Base-by-base conservation (phyloP, 2,113 vertebrate species). In the Diphyllodes magnificus region DNA sequence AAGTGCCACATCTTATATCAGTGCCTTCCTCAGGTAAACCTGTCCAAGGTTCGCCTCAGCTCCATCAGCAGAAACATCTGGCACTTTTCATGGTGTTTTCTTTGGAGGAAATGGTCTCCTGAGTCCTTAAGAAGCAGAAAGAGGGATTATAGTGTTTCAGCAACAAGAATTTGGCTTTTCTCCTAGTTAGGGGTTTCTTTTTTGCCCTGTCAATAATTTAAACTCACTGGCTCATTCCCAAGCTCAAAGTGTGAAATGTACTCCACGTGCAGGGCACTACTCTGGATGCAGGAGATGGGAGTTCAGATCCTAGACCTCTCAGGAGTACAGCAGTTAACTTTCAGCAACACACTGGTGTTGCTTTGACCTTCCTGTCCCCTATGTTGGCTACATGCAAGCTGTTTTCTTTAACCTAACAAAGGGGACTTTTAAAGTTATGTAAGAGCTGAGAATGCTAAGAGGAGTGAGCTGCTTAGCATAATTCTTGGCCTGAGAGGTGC, bases 381-480 rank as follows among this genome's bases (percentile, higher is more conserved):
- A 1, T 28, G n/a, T 10, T 53, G 49, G 79, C 33, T 75, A 31
- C 25, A 44, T 64, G 47, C 33, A 89, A 79, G 27, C 37, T 79
- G 35, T 64, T 95, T 92, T 75, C 39, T 91, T 88, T 73, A 61
- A 45, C 61, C 54, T 77, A 94, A 92, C 81, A 92, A 83, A 35
- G 78, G 30, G 44, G 33, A 85, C 82, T 86, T 88, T 39, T 71
- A 51, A 85, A 84, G 35, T 94, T 94, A 64, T 6, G 4, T 93
- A 94, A 94, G 56, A 79, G 33, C 47, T 82, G 79, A 87, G 49
- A 50, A 75, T 47, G 17, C 65, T 91, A 91, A 95, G 60, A 91
- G 27, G 65, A 82, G 50, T 91, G 93, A 96, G 65, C 84, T 92
- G 70, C 83, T 94, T 96, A 94, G 77, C 40, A 19, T 84, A 95